A percentile compares a stretch with the other conserved stretches of the same genome.
Conservation (phyloP, 2,797 vertebrate genomes). For the Adelosebastes latens region DNA sequence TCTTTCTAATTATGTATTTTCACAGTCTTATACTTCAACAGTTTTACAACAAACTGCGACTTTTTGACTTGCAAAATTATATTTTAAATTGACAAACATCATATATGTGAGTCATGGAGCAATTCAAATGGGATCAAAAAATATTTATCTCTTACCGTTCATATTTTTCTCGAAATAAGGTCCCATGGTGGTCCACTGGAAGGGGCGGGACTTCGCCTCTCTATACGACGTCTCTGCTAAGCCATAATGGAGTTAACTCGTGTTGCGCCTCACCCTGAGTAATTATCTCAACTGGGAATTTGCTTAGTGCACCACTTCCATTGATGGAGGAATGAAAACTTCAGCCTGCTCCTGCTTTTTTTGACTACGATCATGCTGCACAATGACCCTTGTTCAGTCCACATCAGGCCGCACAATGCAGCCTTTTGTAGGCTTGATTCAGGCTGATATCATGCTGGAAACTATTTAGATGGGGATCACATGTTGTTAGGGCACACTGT, state of each 20-base stretch:
- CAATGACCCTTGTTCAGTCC: conserved; percentile 77
- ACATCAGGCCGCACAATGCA: conserved; percentile 76
- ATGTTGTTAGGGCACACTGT: conserved; percentile 79
- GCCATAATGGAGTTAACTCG: conserved; percentile 32
- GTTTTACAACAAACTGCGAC: background rate
- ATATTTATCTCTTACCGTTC: background rate
- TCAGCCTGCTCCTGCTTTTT: conserved; percentile 34
- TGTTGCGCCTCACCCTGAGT: conserved; percentile 35
- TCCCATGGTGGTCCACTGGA: background rate
- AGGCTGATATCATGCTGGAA: conserved; percentile 87
- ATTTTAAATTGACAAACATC: background rate
- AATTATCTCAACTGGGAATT: conserved; percentile 64
- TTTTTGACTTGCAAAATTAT: background rate
- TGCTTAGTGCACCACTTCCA: conserved; percentile 66
- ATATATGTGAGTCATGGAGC: background rate
- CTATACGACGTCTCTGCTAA: conserved; percentile 8
- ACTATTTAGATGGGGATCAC: conserved; percentile 85
- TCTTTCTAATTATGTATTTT: background rate
- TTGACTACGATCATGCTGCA: conserved; percentile 49
- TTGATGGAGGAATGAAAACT: conserved; percentile 60
- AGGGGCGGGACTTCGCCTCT: accelerated
- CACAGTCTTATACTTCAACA: background rate
- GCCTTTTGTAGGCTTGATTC: conserved; percentile 78
- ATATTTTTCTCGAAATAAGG: background rate
- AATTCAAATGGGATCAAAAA: background rate